Conservation (phyloP, 2,888 invertebrate genomes). For the Tubulanus polymorphus region DNA sequence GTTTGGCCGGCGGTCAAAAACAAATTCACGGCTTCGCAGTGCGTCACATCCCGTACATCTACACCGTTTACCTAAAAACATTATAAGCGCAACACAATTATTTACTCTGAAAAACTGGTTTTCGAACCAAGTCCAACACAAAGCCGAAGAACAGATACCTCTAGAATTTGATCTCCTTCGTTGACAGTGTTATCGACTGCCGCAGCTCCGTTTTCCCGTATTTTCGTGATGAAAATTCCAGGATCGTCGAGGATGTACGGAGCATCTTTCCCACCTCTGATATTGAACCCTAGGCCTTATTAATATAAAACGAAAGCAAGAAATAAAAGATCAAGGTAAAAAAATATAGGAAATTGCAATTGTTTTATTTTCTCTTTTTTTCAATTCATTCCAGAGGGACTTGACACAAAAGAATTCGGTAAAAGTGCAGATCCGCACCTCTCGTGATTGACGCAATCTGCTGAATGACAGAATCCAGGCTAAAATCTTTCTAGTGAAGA, state of each 20-base stretch:
- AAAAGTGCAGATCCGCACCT: no score
- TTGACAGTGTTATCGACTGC: slow-evolving; percentile 46
- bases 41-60: slow-evolving; percentile 37
- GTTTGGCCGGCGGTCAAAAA: slow-evolving; percentile 42
- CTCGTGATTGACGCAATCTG: no score
- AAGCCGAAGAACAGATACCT: slow-evolving; percentile 23
- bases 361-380: no score
- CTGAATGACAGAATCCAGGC: no score
- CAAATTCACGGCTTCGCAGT: slow-evolving; percentile 43
- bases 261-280: slow-evolving; percentile 52
- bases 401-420: no score
- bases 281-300: slow-evolving; percentile 55
- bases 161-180: slow-evolving; percentile 50
- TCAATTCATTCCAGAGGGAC: no score
- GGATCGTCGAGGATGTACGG: slow-evolving; percentile 39
- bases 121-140: slow-evolving; percentile 3
- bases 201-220: slow-evolving; percentile 52
- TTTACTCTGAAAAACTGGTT: slow-evolving; percentile 6
- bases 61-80: slow-evolving; percentile 43
- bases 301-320: slow-evolving; percentile 9
- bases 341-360: background rate
- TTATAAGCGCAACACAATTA: background rate
- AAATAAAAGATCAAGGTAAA: background rate
- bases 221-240: slow-evolving; percentile 54
- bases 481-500: no score